Base-by-base conservation (phyloP, 2,888 invertebrate species). In the Carpatolechia fugitivella region DNA sequence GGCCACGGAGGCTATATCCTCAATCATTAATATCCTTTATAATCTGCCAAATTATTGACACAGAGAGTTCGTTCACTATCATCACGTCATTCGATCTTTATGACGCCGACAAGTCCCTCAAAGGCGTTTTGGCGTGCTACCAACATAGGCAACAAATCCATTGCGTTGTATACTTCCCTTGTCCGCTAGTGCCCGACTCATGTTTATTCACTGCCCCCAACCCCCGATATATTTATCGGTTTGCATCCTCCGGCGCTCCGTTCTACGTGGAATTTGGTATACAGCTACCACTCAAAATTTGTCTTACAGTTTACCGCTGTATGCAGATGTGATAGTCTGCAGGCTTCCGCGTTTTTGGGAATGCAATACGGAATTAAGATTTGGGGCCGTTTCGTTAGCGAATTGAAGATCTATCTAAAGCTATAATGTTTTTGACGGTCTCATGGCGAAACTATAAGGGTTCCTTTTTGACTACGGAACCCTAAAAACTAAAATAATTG, bases 211-310 rank as follows among this genome's bases (percentile, higher is more conserved):
- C 79, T 66, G 71, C 63, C 69, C 69, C 60, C 73, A 63, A 64
- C 64, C 75, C 75, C 73, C 77, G 70, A 78, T 76, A 76, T 85
- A 82, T 86, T 85, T 85, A 86, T 84, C 68, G 80, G 76, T 80
- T 82, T 76, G 83, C 81, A 82, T 78, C 79, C 74, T 60, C 61
- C 66, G 33, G 33, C 44, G 40, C 18, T 41, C 62, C 60, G 61
- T 64, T 64, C 75, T 77, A 79, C 78, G 81, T 77, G 78, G 78
- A 80, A 77, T 80, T 69, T 70, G 66, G 68, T 69, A 68, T 68
- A 67, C 61, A 40, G 36, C 63, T 61, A 66, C 69, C 62, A 66
- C 72, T 74, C 78, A 72, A 74, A 79, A 78, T 86, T 72, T 80
- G 74, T 85, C 85, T 80, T 76, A 70, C 75, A 80, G 70, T 87